Conservation (phyloP, 2,113 vertebrate genomes). For the Aptenodytes patagonicus region DNA sequence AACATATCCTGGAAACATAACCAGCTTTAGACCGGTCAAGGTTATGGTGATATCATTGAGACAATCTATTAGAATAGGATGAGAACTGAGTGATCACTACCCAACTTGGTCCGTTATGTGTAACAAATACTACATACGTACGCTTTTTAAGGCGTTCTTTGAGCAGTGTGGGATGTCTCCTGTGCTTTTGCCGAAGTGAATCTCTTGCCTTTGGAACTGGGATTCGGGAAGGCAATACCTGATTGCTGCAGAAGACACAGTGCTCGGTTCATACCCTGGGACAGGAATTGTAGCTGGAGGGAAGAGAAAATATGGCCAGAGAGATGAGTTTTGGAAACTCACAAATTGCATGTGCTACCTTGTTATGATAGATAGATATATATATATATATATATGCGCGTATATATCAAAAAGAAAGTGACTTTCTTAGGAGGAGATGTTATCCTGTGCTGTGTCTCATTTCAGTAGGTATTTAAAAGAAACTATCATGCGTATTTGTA, state of each 20-base stretch:
- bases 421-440: not conserved
- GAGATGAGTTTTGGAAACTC: not conserved
- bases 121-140: not conserved
- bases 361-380: not conserved
- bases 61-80: no score
- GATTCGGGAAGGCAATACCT: not conserved
- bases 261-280: not conserved
- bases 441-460: not conserved
- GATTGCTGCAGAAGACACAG: not conserved
- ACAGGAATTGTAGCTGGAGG: not conserved
- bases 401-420: not conserved
- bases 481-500: not conserved
- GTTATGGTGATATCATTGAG: rapidly evolving
- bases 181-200: not conserved
- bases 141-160: not conserved
- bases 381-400: no score
- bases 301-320: not conserved
- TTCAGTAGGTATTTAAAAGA: not conserved
- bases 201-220: not conserved
- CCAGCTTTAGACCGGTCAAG: not conserved
- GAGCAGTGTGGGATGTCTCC: not conserved
- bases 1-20: not conserved
- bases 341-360: not conserved
- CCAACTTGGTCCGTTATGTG: not conserved
- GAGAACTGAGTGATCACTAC: not conserved